phyloP scores from a whole-genome alignment of 2,113 vertebrate genomes.

The Andinoacara biseriatus region DNA sequence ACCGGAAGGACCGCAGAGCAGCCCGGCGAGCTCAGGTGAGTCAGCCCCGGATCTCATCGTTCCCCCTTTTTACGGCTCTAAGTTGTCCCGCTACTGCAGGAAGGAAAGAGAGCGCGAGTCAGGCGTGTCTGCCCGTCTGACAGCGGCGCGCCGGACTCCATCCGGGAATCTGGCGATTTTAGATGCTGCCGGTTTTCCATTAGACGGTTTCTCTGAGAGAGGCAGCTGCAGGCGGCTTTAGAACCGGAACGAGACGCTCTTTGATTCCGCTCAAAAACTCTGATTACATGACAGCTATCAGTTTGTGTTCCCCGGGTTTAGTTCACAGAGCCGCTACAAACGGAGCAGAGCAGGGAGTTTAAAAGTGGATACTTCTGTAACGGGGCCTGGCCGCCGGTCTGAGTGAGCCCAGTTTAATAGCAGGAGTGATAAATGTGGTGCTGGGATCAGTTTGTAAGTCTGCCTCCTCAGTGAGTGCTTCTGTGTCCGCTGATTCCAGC shows the following conservation, averaged over 20 bases:
- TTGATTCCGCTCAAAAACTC: not conserved
- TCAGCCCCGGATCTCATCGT: not conserved
- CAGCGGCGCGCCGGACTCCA: slow-evolving; percentile 31
- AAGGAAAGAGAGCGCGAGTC: slow-evolving; percentile 30
- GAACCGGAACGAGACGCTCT: rapidly evolving
- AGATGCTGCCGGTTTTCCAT: not conserved
- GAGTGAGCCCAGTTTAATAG: not conserved
- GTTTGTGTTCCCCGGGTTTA: not conserved
- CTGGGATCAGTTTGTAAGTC: not conserved
- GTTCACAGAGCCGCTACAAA: not conserved
- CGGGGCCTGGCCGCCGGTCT: not conserved
- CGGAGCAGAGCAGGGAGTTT: not conserved
- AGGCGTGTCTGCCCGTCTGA: slow-evolving; percentile 47
- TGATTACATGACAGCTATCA: rapidly evolving
- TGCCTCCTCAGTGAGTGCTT: not conserved
- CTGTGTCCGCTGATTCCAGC: slow-evolving; percentile 4
- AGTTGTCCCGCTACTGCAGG: slow-evolving; percentile 18
- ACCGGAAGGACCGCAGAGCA: slow-evolving; percentile 10
- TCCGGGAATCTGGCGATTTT: not conserved
- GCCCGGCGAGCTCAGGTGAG: slow-evolving; percentile 58
- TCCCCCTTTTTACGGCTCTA: not conserved
- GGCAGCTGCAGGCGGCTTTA: not conserved
- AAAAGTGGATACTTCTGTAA: not conserved
- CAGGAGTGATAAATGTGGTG: not conserved
- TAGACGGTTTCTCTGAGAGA: rapidly evolving